Evolutionary conservation across 2,113 vertebrate genomes (phyloP).

Genomic region (Anguilla japonica): DNA sequence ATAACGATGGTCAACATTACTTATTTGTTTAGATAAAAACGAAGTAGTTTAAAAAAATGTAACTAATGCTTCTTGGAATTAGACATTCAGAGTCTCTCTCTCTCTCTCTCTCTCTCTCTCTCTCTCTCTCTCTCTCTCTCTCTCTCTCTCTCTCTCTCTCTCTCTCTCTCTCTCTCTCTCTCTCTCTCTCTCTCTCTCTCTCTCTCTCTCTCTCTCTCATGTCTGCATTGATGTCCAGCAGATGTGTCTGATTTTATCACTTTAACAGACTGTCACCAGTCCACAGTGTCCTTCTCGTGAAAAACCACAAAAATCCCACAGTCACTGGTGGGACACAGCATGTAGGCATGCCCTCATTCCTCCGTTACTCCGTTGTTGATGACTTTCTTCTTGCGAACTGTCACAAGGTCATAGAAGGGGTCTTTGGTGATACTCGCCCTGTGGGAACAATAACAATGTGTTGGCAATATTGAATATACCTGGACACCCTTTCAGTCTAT

Average conservation of each 20-base stretch:
- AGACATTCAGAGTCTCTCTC: neutral
- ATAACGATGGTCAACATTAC: no score
- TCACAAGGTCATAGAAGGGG: constrained; percentile 91
- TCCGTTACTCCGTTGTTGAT: constrained; percentile 63
- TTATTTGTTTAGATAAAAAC: no score
- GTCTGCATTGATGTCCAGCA: neutral
- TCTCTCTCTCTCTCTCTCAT: neutral
- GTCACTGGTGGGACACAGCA: neutral
- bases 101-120: neutral
- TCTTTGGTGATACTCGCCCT: constrained; percentile 92
- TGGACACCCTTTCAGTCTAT: no score
- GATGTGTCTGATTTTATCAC: neutral
- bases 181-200: neutral
- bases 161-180: neutral
- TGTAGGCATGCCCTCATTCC: constrained; percentile 44
- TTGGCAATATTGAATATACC: no score
- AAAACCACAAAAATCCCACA: no score
- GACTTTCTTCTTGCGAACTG: constrained; percentile 89
- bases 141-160: neutral
- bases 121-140: neutral
- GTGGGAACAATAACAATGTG: constrained; percentile 7
- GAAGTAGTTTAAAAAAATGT: no score
- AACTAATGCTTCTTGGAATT: neutral
- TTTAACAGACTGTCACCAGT: neutral
- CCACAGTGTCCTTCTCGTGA: no score